Evolutionary conservation across 1,140 invertebrate genomes (phyloP), one percentile per base, ranked within the genome.

Genomic region (Trachelipus rathkii): DNA sequence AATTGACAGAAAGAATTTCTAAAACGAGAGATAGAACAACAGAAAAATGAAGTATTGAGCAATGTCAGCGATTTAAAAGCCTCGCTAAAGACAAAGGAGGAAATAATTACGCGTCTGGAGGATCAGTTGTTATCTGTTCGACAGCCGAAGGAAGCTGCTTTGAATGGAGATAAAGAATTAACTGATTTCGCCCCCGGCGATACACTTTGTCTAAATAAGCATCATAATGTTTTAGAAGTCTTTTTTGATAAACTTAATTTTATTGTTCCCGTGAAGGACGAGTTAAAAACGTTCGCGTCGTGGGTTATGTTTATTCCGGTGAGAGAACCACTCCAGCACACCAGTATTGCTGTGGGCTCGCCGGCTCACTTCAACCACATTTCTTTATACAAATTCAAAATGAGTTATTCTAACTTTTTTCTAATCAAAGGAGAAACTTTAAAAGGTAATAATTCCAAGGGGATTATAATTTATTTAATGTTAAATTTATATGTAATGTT

Each of bases 241-340:
- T 67, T 68, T 60, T 19, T 75, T 19, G 73, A 75, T 11, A 75
- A 67, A 66, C 46, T 60, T 19, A 75, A 60, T 23, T 75, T 75
- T 45, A 44, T 60, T 44, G 43, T 44, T 2, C 67, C 73, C 0
- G 45, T 53, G 19, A 68, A 66, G 43, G 73, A 75, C 23, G 67
- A 66, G 9, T 67, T 68, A 44, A 75, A 75, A 44, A 75, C 73
- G 7, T 75, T 75, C 53, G 73, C 45, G 19, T 75, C 73, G 73
- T 75, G 73, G 73, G 68, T 75, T 9, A 75, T 75, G 73, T 60
- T 60, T 33, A 60, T 75, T 19, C 66, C 24, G 0, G 50, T 75
- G 23, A 44, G 67, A 15, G 73, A 75, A 46, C 73, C 73, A 6
- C 60, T 75, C 4, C 73, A 75, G 73, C 73, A 75, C 66, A 75